These are phyloP conservation scores for Pluvialis apricaria DNA, from an alignment of 2,113 vertebrate species.

Conservation along the genomic window DNA sequence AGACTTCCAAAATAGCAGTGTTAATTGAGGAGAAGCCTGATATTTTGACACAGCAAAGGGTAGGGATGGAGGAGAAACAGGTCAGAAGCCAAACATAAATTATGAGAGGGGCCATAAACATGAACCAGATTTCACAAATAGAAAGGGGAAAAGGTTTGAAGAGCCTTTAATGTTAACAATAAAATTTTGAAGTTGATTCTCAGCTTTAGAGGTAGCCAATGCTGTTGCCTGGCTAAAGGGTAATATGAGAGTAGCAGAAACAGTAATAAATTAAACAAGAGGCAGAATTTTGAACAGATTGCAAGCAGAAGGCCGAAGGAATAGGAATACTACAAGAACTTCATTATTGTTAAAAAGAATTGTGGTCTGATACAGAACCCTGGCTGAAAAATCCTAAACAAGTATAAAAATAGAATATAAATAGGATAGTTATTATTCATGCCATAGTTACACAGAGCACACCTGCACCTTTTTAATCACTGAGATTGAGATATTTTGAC, in stretches of 20 bases:
- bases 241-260: constrained; percentile 35
- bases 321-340: neutral
- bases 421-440: neutral
- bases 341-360: neutral
- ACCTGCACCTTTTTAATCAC: constrained; percentile 2
- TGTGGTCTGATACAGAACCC: neutral
- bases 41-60: constrained; percentile 38
- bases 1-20: neutral
- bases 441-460: neutral
- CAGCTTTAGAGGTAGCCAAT: constrained; percentile 23
- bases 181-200: constrained; percentile 57
- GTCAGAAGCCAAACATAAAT: constrained; percentile 62
- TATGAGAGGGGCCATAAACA: constrained; percentile 37
- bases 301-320: neutral
- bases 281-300: constrained; percentile 24
- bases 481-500: constrained; percentile 54
- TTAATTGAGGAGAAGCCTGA: constrained; percentile 25
- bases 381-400: neutral
- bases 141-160: constrained; percentile 50
- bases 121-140: constrained; percentile 55
- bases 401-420: neutral
- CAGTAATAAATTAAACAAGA: constrained; percentile 35
- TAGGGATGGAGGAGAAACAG: constrained; percentile 9
- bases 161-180: constrained; percentile 57
- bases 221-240: neutral